phyloP scores from a whole-genome alignment of 2,113 vertebrate species.

The Phainopepla nitens region DNA sequence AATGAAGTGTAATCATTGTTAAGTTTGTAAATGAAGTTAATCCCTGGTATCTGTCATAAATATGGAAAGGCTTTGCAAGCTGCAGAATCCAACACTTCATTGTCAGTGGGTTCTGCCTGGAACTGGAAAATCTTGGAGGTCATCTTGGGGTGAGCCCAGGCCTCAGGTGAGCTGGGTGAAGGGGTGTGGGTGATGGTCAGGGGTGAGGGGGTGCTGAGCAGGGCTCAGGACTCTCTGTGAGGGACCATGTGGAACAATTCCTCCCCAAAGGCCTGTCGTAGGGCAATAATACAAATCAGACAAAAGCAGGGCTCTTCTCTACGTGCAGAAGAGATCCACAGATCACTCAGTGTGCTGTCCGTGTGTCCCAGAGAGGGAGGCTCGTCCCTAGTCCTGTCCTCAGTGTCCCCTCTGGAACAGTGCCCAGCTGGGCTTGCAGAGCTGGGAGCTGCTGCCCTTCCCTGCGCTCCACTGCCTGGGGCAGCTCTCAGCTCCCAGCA shows the following conservation, averaged over 20 bases:
- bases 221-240: background rate
- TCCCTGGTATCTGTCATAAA: constrained; percentile 5
- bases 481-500: background rate
- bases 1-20: constrained; percentile 44
- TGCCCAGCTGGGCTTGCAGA: background rate
- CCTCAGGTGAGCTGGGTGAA: too few species aligned
- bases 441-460: background rate
- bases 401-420: fast-evolving
- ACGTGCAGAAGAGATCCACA: background rate
- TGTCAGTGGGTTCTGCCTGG: background rate
- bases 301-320: background rate
- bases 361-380: background rate
- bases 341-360: background rate
- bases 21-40: constrained; percentile 20
- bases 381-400: background rate
- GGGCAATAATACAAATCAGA: background rate
- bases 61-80: background rate
- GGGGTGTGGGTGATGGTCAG: too few species aligned
- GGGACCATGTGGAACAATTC: background rate
- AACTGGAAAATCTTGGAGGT: background rate
- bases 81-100: background rate
- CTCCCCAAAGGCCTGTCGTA: background rate
- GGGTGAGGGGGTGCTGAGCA: fast-evolving
- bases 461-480: background rate
- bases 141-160: background rate